These are phyloP conservation scores for Pandemis heparana DNA, from an alignment of 2,888 invertebrate genomes.

Conservation along the genomic window DNA sequence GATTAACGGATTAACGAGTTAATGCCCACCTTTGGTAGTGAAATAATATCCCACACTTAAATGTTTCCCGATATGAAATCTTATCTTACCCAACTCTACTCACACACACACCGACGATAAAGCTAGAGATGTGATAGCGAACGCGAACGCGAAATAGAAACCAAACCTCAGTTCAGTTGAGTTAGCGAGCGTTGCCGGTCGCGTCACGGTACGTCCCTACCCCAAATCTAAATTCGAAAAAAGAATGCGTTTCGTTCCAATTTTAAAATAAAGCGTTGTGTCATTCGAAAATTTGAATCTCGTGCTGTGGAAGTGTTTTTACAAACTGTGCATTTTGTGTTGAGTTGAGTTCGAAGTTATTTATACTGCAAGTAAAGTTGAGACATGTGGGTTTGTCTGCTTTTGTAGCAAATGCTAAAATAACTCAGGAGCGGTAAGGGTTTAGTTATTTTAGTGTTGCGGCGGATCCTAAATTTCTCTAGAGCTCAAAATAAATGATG, in stretches of 20 bases:
- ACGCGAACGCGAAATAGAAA: constrained; percentile 48
- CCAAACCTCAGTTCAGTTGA: constrained; percentile 68
- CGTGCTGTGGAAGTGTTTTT: constrained; percentile 40
- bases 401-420: constrained; percentile 73
- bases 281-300: constrained; percentile 24
- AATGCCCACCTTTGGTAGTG: too few species aligned
- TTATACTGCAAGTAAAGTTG: constrained; percentile 43
- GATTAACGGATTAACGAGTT: too few species aligned
- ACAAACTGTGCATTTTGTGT: constrained; percentile 63
- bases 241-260: constrained; percentile 53
- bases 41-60: background rate
- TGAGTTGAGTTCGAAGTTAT: constrained; percentile 42
- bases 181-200: constrained; percentile 65
- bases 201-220: constrained; percentile 70
- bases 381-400: constrained; percentile 62
- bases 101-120: constrained; percentile 52
- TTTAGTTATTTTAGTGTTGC: constrained; percentile 70
- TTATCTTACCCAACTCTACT: constrained; percentile 25
- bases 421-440: constrained; percentile 75
- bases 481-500: too few species aligned
- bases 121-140: constrained; percentile 69
- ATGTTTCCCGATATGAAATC: constrained; percentile 11
- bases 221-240: constrained; percentile 48
- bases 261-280: constrained; percentile 43
- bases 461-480: constrained; percentile 55